Conservation (phyloP, 2,797 vertebrate species). For the Coracias cyanogaster region DNA sequence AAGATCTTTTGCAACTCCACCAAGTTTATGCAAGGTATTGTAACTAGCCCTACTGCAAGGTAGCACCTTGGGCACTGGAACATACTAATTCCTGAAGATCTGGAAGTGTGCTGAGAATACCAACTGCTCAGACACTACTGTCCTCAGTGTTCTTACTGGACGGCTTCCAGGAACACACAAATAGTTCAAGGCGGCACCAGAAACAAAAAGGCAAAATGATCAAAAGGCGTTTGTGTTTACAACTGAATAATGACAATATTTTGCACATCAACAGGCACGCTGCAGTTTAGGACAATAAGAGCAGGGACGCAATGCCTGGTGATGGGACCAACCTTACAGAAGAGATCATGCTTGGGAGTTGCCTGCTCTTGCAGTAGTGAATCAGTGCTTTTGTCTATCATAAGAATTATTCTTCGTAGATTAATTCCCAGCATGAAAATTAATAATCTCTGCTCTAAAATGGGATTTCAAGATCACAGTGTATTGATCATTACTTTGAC, state of each 20-base stretch:
- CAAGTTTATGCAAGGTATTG: not conserved
- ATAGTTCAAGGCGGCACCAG: not conserved
- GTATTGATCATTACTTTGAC: not conserved
- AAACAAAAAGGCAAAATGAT: not conserved
- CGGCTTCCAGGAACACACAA: not conserved
- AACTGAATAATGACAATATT: not conserved
- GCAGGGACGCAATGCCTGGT: not conserved
- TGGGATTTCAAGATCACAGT: not conserved
- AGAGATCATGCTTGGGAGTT: not conserved
- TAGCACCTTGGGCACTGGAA: not conserved
- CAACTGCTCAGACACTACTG: not conserved
- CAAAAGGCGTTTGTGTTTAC: not conserved
- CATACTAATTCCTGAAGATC: not conserved
- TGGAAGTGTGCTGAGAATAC: not conserved
- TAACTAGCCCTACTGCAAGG: not conserved
- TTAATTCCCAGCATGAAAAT: not conserved
- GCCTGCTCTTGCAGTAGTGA: not conserved
- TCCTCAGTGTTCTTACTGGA: not conserved
- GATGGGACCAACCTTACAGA: not conserved
- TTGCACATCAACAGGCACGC: fast-evolving
- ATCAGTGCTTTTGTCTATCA: not conserved
- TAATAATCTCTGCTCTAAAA: not conserved
- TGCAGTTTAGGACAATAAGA: not conserved
- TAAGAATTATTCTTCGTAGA: not conserved
- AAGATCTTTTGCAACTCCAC: not conserved